These are phyloP conservation scores for Drosophila biarmipes DNA, from an alignment of 1,140 invertebrate genomes.

Conservation along the genomic window DNA sequence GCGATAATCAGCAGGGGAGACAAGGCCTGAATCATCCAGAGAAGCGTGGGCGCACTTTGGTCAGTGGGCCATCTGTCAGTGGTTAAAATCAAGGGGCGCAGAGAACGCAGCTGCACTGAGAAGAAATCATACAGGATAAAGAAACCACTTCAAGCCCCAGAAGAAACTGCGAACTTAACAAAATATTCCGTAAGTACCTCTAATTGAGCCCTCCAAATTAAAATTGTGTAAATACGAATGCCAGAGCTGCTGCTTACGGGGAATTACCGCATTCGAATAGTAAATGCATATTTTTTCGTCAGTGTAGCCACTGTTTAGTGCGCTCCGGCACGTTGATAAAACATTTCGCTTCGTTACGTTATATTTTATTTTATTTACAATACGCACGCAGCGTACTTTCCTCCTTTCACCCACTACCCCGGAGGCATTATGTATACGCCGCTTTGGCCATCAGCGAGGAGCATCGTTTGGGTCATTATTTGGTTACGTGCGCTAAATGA, in stretches of 20 bases:
- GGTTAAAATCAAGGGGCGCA: background rate
- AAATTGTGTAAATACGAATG: no score
- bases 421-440: slow-evolving; percentile 47
- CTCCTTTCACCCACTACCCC: slow-evolving; percentile 18
- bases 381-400: slow-evolving; percentile 54
- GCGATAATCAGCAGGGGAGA: slow-evolving; percentile 64
- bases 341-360: slow-evolving; percentile 75
- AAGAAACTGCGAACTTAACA: no score
- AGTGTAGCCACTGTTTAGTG: slow-evolving; percentile 59
- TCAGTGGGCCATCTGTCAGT: slow-evolving; percentile 68
- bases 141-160: no score
- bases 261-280: background rate
- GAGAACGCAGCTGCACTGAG: background rate
- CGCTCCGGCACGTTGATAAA: slow-evolving; percentile 78
- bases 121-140: background rate
- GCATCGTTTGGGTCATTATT: slow-evolving; percentile 82
- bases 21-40: slow-evolving; percentile 7
- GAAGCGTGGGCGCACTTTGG: slow-evolving; percentile 23
- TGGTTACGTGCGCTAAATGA: slow-evolving; percentile 81
- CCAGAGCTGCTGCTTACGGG: background rate
- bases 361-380: slow-evolving; percentile 75
- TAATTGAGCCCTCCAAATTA: no score
- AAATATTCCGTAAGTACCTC: no score
- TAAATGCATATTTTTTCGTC: background rate
- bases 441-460: slow-evolving; percentile 64